Percentiles rank a stretch among this genome's conserved stretches.
phyloP scores from a whole-genome alignment of 1,140 invertebrate species.

The Drosophila serrata region DNA sequence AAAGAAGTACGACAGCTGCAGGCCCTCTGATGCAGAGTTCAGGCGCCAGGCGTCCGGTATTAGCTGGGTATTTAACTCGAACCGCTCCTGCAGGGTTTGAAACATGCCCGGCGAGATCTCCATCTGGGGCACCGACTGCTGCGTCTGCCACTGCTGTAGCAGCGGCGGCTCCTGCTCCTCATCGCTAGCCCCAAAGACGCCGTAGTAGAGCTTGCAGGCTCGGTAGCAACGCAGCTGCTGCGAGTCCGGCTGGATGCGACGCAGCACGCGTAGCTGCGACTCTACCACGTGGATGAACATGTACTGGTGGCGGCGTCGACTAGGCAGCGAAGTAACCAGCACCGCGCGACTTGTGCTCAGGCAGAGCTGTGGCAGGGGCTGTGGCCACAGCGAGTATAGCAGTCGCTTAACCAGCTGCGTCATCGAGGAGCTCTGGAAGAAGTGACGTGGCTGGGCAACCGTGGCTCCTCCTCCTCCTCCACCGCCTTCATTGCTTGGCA shows the following conservation, averaged over 20 bases:
- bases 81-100: slow-evolving; percentile 18
- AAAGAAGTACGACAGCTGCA: slow-evolving; percentile 63
- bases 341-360: slow-evolving; percentile 47
- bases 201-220: slow-evolving; percentile 63
- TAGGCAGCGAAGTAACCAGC: slow-evolving; percentile 51
- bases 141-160: slow-evolving; percentile 48
- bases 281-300: slow-evolving; percentile 73
- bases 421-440: slow-evolving; percentile 54
- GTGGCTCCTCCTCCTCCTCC: neutral
- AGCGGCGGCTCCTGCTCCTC: slow-evolving; percentile 6
- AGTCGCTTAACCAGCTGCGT: slow-evolving; percentile 57
- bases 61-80: slow-evolving; percentile 27
- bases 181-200: slow-evolving; percentile 18
- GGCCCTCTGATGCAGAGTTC: slow-evolving; percentile 38
- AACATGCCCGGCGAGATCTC: slow-evolving; percentile 67
- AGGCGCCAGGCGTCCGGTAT: slow-evolving; percentile 48
- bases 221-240: slow-evolving; percentile 33
- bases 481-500: neutral
- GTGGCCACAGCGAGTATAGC: slow-evolving; percentile 48
- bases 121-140: slow-evolving; percentile 56
- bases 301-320: slow-evolving; percentile 48
- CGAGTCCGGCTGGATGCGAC: slow-evolving; percentile 17
- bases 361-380: slow-evolving; percentile 26
- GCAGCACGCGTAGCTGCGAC: slow-evolving; percentile 60
- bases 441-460: slow-evolving; percentile 14